Evolutionary conservation across 2,797 vertebrate species (phyloP), one percentile per base, ranked within the genome.

Genomic region (Peromyscus melanophrys): DNA sequence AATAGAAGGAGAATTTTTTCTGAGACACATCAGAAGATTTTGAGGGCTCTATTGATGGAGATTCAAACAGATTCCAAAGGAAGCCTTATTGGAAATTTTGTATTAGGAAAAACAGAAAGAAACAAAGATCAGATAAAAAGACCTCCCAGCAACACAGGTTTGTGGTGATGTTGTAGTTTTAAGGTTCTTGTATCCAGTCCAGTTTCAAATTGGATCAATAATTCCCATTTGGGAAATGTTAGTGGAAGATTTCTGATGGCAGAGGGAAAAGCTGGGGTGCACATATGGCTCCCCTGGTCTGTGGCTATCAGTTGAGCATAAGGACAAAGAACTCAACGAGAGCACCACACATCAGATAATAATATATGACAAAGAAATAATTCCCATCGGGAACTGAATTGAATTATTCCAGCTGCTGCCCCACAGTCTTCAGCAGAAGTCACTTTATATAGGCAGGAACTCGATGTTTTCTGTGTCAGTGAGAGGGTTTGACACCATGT

Each of bases 91-190:
- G 25, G 43, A 82, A n/a, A 87, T 37, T 89, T 89, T 90, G 49
- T 69, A 82, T 16, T 52, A 23, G 34, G 10, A 87, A 61, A 57
- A 78, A 4, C 21, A 49, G 16, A 89, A 86, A 63, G 9, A n/a
- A 52, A 92, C 40, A 87, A 90, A 90, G 12, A 85, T 63, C 67
- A 88, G 34, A 76, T 57, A 52, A 73, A 78, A 90, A 89, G 57
- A 67, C 6, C 25, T 16, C 12, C n/a, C 78, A 73, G 7, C n/a
- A 67, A 21, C 29, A 71, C 6, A 76, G 69, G 83, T 73, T n/a
- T 73, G 52, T 73, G 31, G 14, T 75, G 16, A 65, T 37, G 52
- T 9, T n/a, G 75, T 57, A 17, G 12, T 73, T 67, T 0, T 55
- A 67, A 63, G 77, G 27, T 6, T 57, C 61, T 71, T 63, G 0